Evolutionary conservation across 2,888 invertebrate genomes (phyloP), one percentile per base, ranked within the genome.

Genomic region (Euspilapteryx auroguttella): DNA sequence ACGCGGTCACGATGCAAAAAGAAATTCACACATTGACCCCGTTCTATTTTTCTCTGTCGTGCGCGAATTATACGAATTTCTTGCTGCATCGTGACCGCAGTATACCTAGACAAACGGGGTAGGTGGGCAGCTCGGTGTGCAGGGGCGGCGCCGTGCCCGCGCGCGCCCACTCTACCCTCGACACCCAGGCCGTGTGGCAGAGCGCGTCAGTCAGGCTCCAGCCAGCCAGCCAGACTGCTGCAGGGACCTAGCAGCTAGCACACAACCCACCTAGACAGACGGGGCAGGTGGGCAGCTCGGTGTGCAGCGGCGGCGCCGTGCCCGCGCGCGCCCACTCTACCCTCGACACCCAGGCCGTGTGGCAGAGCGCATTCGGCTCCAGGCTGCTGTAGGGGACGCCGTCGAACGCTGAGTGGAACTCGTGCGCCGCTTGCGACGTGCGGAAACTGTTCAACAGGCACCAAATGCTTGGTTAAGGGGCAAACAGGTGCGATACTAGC

Each of bases 271-370:
- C 80, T 29, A 96, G 63, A 55, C 96, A 97, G 8, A 97, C 96
- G 2, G 98, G 94, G 57, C 99, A 99, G 3, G 91, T 94, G 9
- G 99, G 99, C 34, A 99, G 75, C 61, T 99, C 99, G 0, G 94
- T 95, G 50, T 94, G 91, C 4, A 84, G 69, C 0, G 87, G 78
- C 0, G 87, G 84, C 20, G 83, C 77, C 1, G 76, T 59, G 2
- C 87, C 90, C 55, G 89, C 86, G 10, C 87, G 81, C 2, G 89
- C 84, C 51, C 91, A 87, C 64, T 97, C 96, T 1, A 97, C 89
- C 30, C 85, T 82, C 1, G 95, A 91, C 11, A 99, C 96, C 85
- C 95, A 99, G 11, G 95, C 95, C 47, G 96, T 83, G 55, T 93
- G 90, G 54, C 98, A 99, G 21, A 94, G 69, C 20, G 90, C 86